Evolutionary conservation across 2,113 vertebrate species (phyloP), one percentile per base, ranked within the genome.

Genomic region (Drymodes brunneopygia): DNA sequence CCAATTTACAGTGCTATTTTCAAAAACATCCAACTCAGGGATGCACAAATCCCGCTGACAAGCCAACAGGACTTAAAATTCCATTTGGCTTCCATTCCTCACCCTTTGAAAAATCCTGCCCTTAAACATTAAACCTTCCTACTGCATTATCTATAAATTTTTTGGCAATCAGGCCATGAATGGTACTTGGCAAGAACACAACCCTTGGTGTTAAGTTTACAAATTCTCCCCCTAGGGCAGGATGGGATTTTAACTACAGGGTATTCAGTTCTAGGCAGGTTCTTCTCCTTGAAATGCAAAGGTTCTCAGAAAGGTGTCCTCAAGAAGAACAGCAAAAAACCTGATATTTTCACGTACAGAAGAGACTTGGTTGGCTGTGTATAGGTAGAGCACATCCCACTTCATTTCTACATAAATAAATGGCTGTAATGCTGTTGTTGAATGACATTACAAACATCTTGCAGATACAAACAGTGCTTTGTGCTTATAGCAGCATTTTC

Each of bases 61-160:
- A 92, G 64, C 60, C 92, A 92, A 66, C 6, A 57, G n/a, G 66
- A 94, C 27, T 90, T 90, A 38, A 94, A 86, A 90, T 90, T 86
- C 75, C 83, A 94, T 94, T 92, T 93, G 94, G 82, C 83, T 94
- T 61, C 71, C 45, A 42, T 61, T 75, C 72, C 38, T 66, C 35
- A 6, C 24, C 60, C 38, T 86, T 54, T 81, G 5, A 70, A 88
- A 92, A 88, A 66, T 47, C 44, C 64, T 95, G 29, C 47, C 83
- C 47, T 92, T 86, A 90, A 94, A 78, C 51, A 78, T 56, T 60
- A 64, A 88, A 40, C 47, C 44, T 81, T 81, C 78, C 38, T 48
- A n/a, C 20, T 62, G 75, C 5, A 7, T 77, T 90, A 83, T 53
- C 80, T 66, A 31, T 50, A 90, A 58, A 64, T 77, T 81, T 47